A percentile compares a stretch with the other conserved stretches of the same genome.
Evolutionary conservation across 2,888 invertebrate species (phyloP).

Genomic region (Lithophane semibrunnea): DNA sequence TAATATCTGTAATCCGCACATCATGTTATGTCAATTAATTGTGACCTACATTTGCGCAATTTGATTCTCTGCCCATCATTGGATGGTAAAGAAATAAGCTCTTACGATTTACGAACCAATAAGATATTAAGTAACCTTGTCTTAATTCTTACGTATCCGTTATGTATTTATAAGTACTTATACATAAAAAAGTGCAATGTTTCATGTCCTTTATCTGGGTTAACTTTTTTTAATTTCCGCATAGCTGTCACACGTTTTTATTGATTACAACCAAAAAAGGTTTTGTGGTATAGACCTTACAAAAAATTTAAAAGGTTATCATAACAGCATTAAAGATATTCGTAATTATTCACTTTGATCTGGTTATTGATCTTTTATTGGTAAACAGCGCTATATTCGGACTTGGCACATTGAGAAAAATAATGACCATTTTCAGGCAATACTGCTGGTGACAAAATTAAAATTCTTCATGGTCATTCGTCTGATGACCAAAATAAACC

Average conservation of each 20-base stretch:
- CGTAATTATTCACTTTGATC: conserved; percentile 14
- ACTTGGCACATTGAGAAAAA: background rate
- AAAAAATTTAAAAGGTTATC: conserved; percentile 48
- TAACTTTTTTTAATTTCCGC: conserved; percentile 41
- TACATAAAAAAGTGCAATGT: conserved; percentile 6
- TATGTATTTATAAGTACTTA: conserved; percentile 12
- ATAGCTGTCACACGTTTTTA: conserved; percentile 48
- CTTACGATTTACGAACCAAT: conserved; percentile 8
- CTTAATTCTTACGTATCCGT: conserved; percentile 26
- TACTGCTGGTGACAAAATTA: background rate
- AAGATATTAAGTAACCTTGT: conserved; percentile 36
- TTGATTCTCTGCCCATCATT: conserved; percentile 39
- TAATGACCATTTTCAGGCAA: conserved; percentile 12
- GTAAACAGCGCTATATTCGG: conserved; percentile 21
- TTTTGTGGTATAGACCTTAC: conserved; percentile 39
- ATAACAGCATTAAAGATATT: conserved; percentile 2
- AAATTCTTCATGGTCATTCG: background rate
- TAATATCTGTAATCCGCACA: conserved; percentile 53
- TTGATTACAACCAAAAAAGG: conserved; percentile 46
- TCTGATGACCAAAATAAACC: conserved; percentile 33
- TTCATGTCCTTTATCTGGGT: conserved; percentile 27
- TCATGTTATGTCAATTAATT: conserved; percentile 60
- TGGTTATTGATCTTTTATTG: conserved; percentile 26
- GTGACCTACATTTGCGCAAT: conserved; percentile 61
- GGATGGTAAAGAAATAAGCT: conserved; percentile 26